Evolutionary conservation across 2,888 invertebrate species (phyloP).

Genomic region (Dynastes tityus): DNA sequence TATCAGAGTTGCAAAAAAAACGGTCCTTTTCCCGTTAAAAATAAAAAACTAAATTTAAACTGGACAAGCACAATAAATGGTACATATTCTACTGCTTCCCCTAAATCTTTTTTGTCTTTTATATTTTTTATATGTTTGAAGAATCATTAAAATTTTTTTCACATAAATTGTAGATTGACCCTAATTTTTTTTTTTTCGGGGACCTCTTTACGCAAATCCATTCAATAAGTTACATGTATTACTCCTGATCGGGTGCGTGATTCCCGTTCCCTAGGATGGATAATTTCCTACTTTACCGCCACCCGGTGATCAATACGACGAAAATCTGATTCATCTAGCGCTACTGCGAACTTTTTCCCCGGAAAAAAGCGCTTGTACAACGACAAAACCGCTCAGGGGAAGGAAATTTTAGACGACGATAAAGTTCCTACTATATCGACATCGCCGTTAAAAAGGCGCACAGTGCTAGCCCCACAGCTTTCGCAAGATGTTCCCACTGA

Average conservation of each 20-base stretch:
- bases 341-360: constrained; percentile 74
- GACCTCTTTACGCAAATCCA: constrained; percentile 77
- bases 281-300: constrained; percentile 79
- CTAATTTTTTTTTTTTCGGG: constrained; percentile 64
- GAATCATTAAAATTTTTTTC: too few species aligned
- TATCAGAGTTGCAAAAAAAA: too few species aligned
- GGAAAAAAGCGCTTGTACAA: constrained; percentile 75
- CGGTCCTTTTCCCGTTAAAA: too few species aligned
- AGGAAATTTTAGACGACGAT: constrained; percentile 47
- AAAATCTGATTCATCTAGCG: constrained; percentile 78
- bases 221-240: constrained; percentile 90
- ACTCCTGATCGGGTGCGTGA: constrained; percentile 85
- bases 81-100: too few species aligned
- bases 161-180: background rate
- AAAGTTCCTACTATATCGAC: constrained; percentile 49
- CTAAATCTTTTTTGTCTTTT: too few species aligned
- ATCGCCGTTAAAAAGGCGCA: constrained; percentile 29
- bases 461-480: constrained; percentile 49
- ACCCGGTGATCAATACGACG: constrained; percentile 77
- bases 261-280: constrained; percentile 82
- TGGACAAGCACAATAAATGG: too few species aligned
- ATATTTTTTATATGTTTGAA: too few species aligned
- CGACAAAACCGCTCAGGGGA: constrained; percentile 37
- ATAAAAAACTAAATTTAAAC: too few species aligned
- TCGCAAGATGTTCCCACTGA: constrained; percentile 56